Percentiles rank a stretch among this genome's conserved stretches.
phyloP scores from a whole-genome alignment of 2,797 vertebrate genomes.

The Enteromius viviparus region DNA sequence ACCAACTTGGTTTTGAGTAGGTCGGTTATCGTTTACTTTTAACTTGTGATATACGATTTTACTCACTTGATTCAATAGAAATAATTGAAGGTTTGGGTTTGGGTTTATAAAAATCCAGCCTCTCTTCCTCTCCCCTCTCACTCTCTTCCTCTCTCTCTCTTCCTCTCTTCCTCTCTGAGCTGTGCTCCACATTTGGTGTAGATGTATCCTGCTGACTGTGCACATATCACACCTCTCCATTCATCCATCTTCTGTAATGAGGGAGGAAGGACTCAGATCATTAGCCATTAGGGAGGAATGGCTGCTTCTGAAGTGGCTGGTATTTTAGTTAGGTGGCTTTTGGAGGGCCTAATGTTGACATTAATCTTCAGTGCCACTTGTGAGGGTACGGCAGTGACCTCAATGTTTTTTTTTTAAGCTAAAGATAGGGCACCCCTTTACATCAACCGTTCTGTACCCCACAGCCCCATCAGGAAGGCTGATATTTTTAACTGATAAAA shows the following conservation, averaged over 20 bases:
- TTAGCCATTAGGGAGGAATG: slow-evolving; percentile 62
- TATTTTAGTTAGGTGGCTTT: slow-evolving; percentile 54
- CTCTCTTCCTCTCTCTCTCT: slow-evolving; percentile 32
- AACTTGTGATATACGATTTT: slow-evolving; percentile 22
- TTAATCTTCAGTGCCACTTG: slow-evolving; percentile 52
- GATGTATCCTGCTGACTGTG: slow-evolving; percentile 58
- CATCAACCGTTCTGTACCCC: neutral
- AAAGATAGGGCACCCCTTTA: slow-evolving; percentile 23
- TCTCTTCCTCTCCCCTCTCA: slow-evolving; percentile 2
- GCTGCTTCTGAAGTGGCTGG: slow-evolving; percentile 54
- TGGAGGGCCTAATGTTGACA: slow-evolving; percentile 52
- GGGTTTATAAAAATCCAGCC: neutral
- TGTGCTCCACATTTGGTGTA: slow-evolving; percentile 42
- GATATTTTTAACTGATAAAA: neutral
- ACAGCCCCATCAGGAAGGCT: neutral
- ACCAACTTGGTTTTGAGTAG: slow-evolving; percentile 11
- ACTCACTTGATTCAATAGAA: slow-evolving; percentile 22
- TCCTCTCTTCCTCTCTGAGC: slow-evolving; percentile 34
- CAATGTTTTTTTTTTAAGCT: slow-evolving; percentile 13
- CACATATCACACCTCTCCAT: slow-evolving; percentile 54
- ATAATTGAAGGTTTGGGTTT: slow-evolving; percentile 28
- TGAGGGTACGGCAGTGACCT: slow-evolving; percentile 39
- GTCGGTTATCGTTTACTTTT: slow-evolving; percentile 21
- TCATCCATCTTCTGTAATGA: slow-evolving; percentile 64
- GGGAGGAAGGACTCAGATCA: slow-evolving; percentile 62